A percentile compares a stretch with the other conserved stretches of the same genome.
Conservation (phyloP, 2,113 vertebrate genomes). For the Acanthisitta chloris region DNA sequence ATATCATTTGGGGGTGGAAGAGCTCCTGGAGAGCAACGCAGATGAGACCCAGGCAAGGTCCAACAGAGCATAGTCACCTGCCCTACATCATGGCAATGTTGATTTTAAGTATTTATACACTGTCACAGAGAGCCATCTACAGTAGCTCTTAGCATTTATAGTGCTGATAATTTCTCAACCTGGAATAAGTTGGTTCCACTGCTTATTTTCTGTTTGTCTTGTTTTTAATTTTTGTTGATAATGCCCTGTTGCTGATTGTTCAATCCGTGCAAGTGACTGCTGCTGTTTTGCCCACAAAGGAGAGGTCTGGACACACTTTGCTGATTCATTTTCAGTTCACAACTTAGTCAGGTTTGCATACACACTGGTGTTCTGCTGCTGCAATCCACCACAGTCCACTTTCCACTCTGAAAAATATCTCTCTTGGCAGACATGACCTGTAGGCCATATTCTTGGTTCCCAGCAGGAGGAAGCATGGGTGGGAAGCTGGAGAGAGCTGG, state of each 20-base stretch:
- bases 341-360: neutral
- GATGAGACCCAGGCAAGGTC: neutral
- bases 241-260: neutral
- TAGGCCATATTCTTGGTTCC: neutral
- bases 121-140: neutral
- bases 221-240: neutral
- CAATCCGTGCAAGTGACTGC: neutral
- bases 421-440: rapidly evolving
- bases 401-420: neutral
- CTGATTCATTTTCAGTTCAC: neutral
- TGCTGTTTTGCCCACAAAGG: neutral
- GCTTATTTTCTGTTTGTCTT: neutral
- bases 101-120: neutral
- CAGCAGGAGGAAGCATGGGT: neutral
- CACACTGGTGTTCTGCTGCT: neutral
- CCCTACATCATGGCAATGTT: neutral
- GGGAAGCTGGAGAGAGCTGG: neutral
- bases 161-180: neutral
- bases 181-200: neutral
- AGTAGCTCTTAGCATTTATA: neutral
- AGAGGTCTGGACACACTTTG: neutral
- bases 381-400: neutral
- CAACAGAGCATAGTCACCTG: neutral
- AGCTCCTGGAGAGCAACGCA: neutral
- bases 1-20: neutral